Percentiles rank a stretch among this genome's conserved stretches.
phyloP scores from a whole-genome alignment of 2,888 invertebrate species.

The Polymixis flavicincta region DNA sequence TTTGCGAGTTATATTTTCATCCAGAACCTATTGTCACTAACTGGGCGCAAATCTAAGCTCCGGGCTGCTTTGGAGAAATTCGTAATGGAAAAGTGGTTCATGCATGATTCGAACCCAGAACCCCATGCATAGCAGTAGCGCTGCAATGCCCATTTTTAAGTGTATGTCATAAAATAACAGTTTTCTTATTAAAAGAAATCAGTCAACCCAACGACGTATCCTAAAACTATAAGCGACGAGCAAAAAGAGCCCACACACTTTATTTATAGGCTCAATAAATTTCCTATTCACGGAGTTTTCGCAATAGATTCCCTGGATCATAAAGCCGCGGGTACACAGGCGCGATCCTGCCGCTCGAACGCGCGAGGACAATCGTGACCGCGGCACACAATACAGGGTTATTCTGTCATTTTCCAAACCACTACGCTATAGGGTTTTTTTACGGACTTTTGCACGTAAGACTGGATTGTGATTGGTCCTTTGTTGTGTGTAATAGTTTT shows the following conservation, averaged over 20 bases:
- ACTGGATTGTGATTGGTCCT: conserved; percentile 33
- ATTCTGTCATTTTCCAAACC: conserved; percentile 86
- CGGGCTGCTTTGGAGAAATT: neutral
- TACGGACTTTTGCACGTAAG: conserved; percentile 69
- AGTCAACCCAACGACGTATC: neutral
- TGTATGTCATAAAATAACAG: neutral
- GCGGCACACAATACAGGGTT: conserved; percentile 71
- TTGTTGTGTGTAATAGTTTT: conserved; percentile 65
- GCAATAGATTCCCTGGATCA: conserved; percentile 56
- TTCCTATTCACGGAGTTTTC: conserved; percentile 62
- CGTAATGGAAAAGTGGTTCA: neutral
- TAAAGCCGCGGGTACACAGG: conserved; percentile 54
- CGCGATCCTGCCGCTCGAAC: conserved; percentile 68
- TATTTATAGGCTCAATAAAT: conserved; percentile 61
- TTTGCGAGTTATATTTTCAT: neutral
- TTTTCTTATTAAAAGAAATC: neutral
- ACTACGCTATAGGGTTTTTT: conserved; percentile 82
- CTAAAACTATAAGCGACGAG: conserved; percentile 28
- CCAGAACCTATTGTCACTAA: neutral
- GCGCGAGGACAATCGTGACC: conserved; percentile 76
- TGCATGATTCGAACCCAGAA: neutral
- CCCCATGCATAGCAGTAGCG: neutral
- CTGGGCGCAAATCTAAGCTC: neutral
- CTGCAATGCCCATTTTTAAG: neutral
- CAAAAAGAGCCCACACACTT: conserved; percentile 32